Evolutionary conservation across 2,797 vertebrate species (phyloP).

Genomic region (Parambassis ranga): DNA sequence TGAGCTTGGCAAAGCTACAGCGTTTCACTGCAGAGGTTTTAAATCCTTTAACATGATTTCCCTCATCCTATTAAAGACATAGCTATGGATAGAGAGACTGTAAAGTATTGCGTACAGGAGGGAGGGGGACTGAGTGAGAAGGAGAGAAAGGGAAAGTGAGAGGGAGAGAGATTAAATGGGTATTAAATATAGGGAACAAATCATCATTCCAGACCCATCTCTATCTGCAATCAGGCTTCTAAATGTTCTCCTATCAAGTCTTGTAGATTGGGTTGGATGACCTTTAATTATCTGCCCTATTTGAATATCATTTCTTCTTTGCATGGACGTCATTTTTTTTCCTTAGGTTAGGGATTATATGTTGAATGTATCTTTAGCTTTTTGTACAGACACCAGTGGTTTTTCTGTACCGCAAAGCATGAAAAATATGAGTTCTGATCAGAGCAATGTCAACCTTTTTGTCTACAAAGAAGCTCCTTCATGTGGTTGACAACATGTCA

Average conservation of each 20-base stretch:
- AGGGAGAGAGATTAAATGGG: conserved; percentile 59
- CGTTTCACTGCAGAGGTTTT: conserved; percentile 74
- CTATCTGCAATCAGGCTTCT: conserved; percentile 43
- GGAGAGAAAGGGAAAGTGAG: conserved; percentile 40
- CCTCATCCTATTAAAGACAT: conserved; percentile 79
- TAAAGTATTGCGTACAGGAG: conserved; percentile 59
- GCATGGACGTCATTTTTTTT: not conserved
- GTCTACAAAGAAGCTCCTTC: not conserved
- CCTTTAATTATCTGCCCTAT: conserved; percentile 31
- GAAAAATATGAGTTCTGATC: not conserved
- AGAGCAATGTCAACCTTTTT: not conserved
- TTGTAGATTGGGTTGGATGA: conserved; percentile 19
- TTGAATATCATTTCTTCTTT: not conserved
- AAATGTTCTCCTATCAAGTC: conserved; percentile 42
- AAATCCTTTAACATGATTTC: conserved; percentile 83
- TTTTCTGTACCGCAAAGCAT: not conserved
- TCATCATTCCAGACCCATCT: conserved; percentile 52
- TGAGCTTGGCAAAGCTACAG: conserved; percentile 65
- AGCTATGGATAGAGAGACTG: conserved; percentile 67
- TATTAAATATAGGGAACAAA: conserved; percentile 68
- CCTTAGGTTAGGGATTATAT: not conserved
- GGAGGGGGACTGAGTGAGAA: conserved; percentile 53
- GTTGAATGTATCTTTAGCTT: not conserved
- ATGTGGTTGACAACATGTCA: not conserved
- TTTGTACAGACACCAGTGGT: not conserved